These are phyloP conservation scores for Colossoma macropomum DNA, from an alignment of 2,113 vertebrate species.

Conservation along the genomic window DNA sequence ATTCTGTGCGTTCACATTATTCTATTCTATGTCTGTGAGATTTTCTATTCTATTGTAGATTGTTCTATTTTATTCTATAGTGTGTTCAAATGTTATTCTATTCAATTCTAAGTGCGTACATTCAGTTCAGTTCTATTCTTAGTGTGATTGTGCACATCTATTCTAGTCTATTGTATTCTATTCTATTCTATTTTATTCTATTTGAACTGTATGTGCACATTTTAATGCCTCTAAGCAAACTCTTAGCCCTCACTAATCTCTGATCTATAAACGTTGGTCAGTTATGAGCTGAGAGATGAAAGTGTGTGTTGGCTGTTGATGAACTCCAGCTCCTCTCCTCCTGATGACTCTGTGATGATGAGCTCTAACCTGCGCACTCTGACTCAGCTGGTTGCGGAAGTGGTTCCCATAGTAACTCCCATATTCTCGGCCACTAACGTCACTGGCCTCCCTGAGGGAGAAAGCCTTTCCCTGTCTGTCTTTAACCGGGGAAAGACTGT, in stretches of 20 bases:
- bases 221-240: no score
- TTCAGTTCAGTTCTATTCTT: no score
- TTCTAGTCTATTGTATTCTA: no score
- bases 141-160: no score
- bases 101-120: no score
- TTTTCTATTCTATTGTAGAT: no score
- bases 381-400: slow-evolving; percentile 35
- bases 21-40: no score
- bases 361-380: slow-evolving; percentile 17
- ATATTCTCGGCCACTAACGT: slow-evolving; percentile 30
- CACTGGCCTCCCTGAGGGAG: slow-evolving; percentile 43
- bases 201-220: no score
- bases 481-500: slow-evolving; percentile 17
- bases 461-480: slow-evolving; percentile 25
- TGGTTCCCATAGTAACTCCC: slow-evolving; percentile 53
- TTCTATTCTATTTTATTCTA: no score
- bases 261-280: neutral
- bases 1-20: no score
- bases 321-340: neutral
- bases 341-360: neutral
- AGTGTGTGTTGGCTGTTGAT: neutral
- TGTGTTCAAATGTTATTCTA: no score
- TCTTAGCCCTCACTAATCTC: neutral
- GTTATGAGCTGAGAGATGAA: neutral
- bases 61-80: no score